Percentiles rank a stretch among this genome's conserved stretches.
These are phyloP conservation scores for Crotophaga sulcirostris DNA, from an alignment of 2,113 vertebrate species.

Conservation along the genomic window DNA sequence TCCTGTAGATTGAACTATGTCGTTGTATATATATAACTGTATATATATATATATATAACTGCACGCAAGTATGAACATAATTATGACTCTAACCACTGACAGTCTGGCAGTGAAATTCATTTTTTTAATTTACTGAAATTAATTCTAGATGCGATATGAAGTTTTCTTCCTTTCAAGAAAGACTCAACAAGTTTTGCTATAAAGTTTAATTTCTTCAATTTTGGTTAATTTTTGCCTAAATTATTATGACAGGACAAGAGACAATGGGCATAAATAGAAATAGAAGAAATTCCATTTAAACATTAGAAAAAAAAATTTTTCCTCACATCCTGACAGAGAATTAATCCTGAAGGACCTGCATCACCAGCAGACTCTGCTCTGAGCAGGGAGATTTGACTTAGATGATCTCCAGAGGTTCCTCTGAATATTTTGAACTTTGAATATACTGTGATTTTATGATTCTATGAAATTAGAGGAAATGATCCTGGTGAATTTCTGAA, in stretches of 20 bases:
- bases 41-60: neutral
- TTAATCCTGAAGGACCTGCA: neutral
- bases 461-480: neutral
- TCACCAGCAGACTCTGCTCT: neutral
- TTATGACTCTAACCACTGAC: neutral
- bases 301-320: too few relatives aligned
- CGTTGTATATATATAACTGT: neutral
- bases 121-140: neutral
- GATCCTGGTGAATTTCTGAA: too few relatives aligned
- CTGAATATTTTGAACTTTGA: neutral
- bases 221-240: neutral
- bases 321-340: neutral
- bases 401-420: neutral
- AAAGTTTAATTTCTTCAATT: neutral
- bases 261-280: neutral
- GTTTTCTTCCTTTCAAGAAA: neutral
- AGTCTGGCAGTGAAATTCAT: neutral
- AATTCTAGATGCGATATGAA: neutral
- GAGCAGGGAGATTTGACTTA: neutral
- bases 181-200: neutral
- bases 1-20: neutral
- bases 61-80: neutral
- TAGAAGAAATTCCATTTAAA: neutral
- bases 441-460: neutral
- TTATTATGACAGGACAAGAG: neutral